Conservation (phyloP, 64 coral and sea anemone species). For the Montipora capricornis region DNA sequence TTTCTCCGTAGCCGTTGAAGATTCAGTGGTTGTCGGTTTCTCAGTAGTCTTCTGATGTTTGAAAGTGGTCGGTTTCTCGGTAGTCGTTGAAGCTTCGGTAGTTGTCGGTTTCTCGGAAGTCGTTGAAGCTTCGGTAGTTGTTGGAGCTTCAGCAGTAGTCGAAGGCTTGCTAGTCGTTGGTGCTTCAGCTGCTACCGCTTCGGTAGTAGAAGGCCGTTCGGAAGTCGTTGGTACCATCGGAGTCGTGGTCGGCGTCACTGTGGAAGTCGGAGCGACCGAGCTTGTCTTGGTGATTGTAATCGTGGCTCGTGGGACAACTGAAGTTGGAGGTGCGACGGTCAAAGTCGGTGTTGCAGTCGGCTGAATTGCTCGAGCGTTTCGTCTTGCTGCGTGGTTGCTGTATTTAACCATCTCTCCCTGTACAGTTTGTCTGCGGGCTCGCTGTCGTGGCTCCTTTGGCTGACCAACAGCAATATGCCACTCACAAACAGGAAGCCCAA, state of each 20-base stretch:
- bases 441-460: constrained; percentile 66
- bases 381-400: constrained; percentile 32
- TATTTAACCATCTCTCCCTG: constrained; percentile 31
- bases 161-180: constrained; percentile 25
- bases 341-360: constrained; percentile 77
- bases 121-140: neutral
- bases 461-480: constrained; percentile 93
- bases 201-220: too few species aligned
- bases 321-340: constrained; percentile 58
- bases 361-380: constrained; percentile 49
- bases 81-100: neutral
- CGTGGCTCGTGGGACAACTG: constrained; percentile 14
- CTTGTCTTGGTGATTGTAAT: constrained; percentile 29
- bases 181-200: too few species aligned
- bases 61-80: neutral
- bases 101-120: neutral
- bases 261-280: constrained; percentile 12
- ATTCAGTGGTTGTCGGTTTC: neutral
- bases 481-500: constrained; percentile 74
- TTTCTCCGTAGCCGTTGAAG: neutral
- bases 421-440: constrained; percentile 69
- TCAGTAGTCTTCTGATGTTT: neutral
- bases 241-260: constrained; percentile 40
- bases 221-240: constrained; percentile 20
- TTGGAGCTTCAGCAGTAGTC: neutral